Evolutionary conservation across 2,113 vertebrate species (phyloP).

Genomic region (Plecturocebus donacophilus): DNA sequence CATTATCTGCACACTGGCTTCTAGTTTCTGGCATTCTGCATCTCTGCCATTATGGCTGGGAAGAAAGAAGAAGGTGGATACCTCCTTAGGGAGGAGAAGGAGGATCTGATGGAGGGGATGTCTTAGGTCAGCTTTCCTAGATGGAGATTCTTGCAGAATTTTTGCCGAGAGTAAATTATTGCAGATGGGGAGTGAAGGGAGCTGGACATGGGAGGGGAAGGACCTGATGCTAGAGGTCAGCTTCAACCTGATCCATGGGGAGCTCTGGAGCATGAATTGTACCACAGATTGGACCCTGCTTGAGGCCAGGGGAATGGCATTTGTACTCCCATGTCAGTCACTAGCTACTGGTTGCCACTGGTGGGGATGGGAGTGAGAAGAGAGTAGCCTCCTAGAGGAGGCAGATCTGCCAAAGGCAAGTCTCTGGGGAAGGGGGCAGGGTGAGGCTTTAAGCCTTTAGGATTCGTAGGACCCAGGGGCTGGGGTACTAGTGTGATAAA

Average conservation of each 20-base stretch:
- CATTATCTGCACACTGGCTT: background rate
- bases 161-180: background rate
- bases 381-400: background rate
- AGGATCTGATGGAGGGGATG: background rate
- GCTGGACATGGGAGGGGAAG: background rate
- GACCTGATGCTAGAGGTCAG: background rate
- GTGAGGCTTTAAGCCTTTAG: background rate
- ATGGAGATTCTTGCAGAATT: background rate
- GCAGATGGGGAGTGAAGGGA: background rate
- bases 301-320: background rate
- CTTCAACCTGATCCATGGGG: background rate
- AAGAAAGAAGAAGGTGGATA: background rate
- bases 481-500: background rate
- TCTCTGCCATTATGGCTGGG: background rate
- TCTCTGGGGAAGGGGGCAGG: background rate
- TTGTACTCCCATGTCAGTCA: background rate
- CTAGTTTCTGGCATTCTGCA: background rate
- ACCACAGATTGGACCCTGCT: background rate
- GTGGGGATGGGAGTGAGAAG: background rate
- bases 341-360: background rate
- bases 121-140: background rate
- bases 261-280: background rate
- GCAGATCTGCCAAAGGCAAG: background rate
- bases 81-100: background rate
- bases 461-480: background rate